A percentile compares a stretch with the other conserved stretches of the same genome.
phyloP scores from a whole-genome alignment of 2,888 invertebrate species.

The Cerceris rybyensis region DNA sequence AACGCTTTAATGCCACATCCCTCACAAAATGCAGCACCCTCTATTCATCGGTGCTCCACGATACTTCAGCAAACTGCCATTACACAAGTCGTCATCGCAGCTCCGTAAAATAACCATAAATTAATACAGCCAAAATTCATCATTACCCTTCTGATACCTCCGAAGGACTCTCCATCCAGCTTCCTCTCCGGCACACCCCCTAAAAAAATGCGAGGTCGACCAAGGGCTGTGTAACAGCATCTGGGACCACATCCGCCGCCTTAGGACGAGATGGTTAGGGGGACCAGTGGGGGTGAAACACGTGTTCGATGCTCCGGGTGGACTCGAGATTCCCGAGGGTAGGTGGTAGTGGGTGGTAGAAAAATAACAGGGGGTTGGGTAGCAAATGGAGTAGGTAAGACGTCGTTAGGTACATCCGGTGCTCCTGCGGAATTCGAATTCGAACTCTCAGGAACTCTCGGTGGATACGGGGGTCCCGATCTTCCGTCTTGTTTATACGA shows the following conservation, averaged over 20 bases:
- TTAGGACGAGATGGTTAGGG: slow-evolving; percentile 63
- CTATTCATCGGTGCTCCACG: too few relatives aligned
- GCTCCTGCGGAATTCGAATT: slow-evolving; percentile 66
- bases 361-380: slow-evolving; percentile 74
- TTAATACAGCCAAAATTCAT: too few relatives aligned
- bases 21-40: too few relatives aligned
- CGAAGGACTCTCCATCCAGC: too few relatives aligned
- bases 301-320: slow-evolving; percentile 77
- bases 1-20: too few relatives aligned
- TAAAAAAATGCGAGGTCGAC: slow-evolving; percentile 70
- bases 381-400: slow-evolving; percentile 80
- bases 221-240: slow-evolving; percentile 76
- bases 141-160: too few relatives aligned
- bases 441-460: slow-evolving; percentile 47
- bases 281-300: slow-evolving; percentile 77
- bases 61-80: too few relatives aligned
- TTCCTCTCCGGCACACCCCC: slow-evolving; percentile 12
- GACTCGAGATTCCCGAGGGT: slow-evolving; percentile 53
- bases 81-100: too few relatives aligned
- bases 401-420: slow-evolving; percentile 80
- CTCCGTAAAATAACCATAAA: too few relatives aligned
- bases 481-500: slow-evolving; percentile 44
- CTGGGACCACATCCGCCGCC: slow-evolving; percentile 76
- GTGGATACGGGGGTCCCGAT: slow-evolving; percentile 26
- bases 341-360: slow-evolving; percentile 70